These are phyloP conservation scores for Galeruca laticollis DNA, from an alignment of 2,888 invertebrate species.

Conservation along the genomic window DNA sequence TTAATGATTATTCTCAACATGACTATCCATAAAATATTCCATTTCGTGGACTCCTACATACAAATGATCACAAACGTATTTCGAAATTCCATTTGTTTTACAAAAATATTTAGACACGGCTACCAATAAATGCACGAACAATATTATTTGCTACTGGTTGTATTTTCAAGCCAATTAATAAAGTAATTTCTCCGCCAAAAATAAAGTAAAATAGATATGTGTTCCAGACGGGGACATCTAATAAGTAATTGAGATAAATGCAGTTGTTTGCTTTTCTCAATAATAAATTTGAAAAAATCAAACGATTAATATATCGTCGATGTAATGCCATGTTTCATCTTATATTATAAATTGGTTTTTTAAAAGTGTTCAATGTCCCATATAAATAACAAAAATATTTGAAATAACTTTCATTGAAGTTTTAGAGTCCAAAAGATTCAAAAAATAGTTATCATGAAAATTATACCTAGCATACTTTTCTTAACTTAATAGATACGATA, in stretches of 20 bases:
- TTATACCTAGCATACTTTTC: too few species aligned
- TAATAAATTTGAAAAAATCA: too few species aligned
- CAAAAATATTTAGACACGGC: constrained; percentile 1
- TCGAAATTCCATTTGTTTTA: neutral
- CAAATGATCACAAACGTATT: constrained; percentile 2
- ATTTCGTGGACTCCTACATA: neutral
- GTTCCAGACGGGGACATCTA: neutral
- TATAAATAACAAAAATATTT: too few species aligned
- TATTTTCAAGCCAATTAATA: constrained; percentile 4
- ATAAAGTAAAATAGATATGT: neutral
- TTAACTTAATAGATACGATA: too few species aligned
- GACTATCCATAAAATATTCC: neutral
- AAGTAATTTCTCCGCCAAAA: neutral
- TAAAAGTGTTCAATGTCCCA: too few species aligned
- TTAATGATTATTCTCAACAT: neutral
- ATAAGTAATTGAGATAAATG: neutral
- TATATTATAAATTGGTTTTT: too few species aligned
- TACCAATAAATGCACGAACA: neutral
- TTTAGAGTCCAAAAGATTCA: too few species aligned
- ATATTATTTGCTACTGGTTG: neutral
- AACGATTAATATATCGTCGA: too few species aligned
- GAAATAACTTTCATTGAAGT: too few species aligned
- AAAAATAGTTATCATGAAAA: too few species aligned
- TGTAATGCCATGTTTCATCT: too few species aligned
- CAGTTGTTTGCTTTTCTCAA: neutral